These are phyloP conservation scores for Montipora capricornis DNA, from an alignment of 64 coral and sea anemone species.

Conservation along the genomic window DNA sequence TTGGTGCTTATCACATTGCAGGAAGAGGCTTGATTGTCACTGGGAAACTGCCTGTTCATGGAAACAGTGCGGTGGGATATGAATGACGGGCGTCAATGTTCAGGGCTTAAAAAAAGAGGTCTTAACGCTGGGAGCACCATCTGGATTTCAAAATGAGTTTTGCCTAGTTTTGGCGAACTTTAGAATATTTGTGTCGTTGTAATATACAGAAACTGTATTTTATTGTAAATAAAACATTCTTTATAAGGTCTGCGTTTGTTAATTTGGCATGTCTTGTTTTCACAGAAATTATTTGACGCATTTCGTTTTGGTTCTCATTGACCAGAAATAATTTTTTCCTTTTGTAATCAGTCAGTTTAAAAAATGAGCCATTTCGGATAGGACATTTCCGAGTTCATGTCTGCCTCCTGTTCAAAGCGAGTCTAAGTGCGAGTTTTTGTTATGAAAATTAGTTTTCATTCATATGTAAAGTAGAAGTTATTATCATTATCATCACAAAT, in stretches of 20 bases:
- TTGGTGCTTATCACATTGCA: not conserved
- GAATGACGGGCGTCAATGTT: too few species aligned
- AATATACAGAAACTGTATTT: not conserved
- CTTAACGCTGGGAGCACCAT: not conserved
- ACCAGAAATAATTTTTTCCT: too few species aligned
- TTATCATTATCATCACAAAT: too few species aligned
- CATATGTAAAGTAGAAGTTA: too few species aligned
- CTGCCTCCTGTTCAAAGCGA: too few species aligned
- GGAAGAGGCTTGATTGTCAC: constrained; percentile 14
- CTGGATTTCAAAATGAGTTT: not conserved
- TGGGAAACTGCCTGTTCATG: too few species aligned
- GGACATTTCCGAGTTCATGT: too few species aligned
- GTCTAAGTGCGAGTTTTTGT: too few species aligned
- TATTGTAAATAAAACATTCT: constrained; percentile 40
- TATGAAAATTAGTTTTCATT: too few species aligned
- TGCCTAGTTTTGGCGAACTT: not conserved
- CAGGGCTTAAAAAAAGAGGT: too few species aligned
- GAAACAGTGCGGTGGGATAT: not conserved
- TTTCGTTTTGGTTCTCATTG: too few species aligned
- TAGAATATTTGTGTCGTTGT: not conserved
- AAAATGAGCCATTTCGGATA: too few species aligned
- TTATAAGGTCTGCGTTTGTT: not conserved
- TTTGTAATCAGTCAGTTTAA: not conserved
- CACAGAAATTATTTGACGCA: not conserved
- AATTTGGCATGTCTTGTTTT: not conserved